A percentile compares a stretch with the other conserved stretches of the same genome.
Evolutionary conservation across 2,888 invertebrate species (phyloP).

Genomic region (Pyrochroa serraticornis): DNA sequence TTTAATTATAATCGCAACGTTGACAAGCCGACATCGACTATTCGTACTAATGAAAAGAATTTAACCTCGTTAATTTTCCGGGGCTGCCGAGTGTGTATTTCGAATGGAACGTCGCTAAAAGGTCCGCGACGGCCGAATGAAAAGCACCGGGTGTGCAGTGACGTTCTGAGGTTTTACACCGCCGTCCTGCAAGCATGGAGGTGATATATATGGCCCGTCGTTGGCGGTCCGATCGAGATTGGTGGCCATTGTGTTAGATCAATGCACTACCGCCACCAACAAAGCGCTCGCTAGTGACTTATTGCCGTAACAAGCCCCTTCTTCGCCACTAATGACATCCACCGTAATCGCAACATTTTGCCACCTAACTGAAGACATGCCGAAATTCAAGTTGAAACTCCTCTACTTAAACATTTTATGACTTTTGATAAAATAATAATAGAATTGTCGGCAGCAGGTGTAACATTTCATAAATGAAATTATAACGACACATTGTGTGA

Average conservation of each 20-base stretch:
- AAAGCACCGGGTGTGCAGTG: constrained; percentile 5
- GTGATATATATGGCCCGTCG: constrained; percentile 39
- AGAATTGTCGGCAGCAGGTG: no score
- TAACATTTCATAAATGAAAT: no score
- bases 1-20: neutral
- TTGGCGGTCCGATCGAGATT: constrained; percentile 47
- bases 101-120: constrained; percentile 12
- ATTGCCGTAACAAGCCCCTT: constrained; percentile 37
- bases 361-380: no score
- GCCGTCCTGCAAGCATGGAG: constrained; percentile 7
- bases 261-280: constrained; percentile 45
- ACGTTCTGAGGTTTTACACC: constrained; percentile 10
- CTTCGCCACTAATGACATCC: constrained; percentile 24
- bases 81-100: no score
- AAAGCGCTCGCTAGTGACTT: constrained; percentile 47
- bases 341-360: no score
- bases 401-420: no score
- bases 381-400: no score
- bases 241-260: constrained; percentile 51
- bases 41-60: constrained; percentile 6
- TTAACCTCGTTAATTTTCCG: constrained; percentile 12
- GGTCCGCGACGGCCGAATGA: constrained; percentile 9
- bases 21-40: neutral
- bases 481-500: no score
- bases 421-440: no score